phyloP scores from a whole-genome alignment of 2,888 invertebrate genomes.

The Drosophila niveifrons region DNA sequence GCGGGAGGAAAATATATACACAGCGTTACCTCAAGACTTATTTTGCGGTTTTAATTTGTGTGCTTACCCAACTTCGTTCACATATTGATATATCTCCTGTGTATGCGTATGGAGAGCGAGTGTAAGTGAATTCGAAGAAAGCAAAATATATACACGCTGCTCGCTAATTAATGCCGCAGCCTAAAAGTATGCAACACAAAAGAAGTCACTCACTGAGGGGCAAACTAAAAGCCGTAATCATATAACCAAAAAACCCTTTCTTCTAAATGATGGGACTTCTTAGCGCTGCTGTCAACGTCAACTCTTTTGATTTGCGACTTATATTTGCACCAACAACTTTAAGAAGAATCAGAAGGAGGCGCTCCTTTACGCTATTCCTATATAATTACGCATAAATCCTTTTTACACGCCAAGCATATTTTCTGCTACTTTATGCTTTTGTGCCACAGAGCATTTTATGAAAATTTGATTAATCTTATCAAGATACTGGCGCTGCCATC shows the following conservation, averaged over 20 bases:
- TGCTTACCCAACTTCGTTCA: conserved; percentile 31
- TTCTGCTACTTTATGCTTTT: conserved; percentile 71
- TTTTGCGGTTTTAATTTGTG: conserved; percentile 73
- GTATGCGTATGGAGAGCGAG: neutral
- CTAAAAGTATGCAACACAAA: conserved; percentile 70
- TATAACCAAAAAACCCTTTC: conserved; percentile 23
- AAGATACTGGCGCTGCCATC: conserved; percentile 72
- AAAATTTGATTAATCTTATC: conserved; percentile 86
- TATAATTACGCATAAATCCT: conserved; percentile 82
- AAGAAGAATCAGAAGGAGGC: neutral
- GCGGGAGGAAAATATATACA: conserved; percentile 31
- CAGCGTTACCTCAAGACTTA: conserved; percentile 66
- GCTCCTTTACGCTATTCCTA: conserved; percentile 75
- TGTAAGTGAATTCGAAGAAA: conserved; percentile 8
- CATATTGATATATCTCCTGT: neutral
- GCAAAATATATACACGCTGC: conserved; percentile 4
- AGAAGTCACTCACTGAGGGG: conserved; percentile 21
- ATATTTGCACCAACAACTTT: conserved; percentile 46
- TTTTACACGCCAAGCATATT: conserved; percentile 81
- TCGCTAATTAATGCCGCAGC: conserved; percentile 66
- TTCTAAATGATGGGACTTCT: conserved; percentile 47
- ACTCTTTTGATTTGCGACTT: conserved; percentile 65
- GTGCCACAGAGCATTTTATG: conserved; percentile 78
- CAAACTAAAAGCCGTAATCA: conserved; percentile 51
- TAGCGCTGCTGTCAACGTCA: conserved; percentile 64